Conservation (phyloP, 2,888 invertebrate genomes). For the Spicauda simplicius region DNA sequence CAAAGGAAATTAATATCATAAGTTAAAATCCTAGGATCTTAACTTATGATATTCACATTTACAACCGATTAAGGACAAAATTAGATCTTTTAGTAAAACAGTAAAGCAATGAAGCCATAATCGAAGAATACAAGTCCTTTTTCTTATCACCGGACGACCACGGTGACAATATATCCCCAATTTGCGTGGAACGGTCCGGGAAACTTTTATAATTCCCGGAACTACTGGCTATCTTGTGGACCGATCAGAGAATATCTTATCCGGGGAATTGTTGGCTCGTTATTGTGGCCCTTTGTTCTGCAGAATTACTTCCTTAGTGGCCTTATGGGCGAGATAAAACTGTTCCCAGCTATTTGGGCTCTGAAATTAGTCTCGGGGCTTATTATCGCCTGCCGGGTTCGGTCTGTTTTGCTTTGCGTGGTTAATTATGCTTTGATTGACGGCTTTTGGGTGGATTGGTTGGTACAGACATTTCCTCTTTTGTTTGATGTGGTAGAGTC, state of each 20-base stretch:
- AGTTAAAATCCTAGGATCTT: too few relatives aligned
- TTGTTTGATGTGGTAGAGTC: too few relatives aligned
- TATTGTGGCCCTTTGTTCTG: constrained; percentile 68
- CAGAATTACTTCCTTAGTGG: constrained; percentile 70
- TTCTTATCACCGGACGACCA: constrained; percentile 1
- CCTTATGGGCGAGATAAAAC: constrained; percentile 73
- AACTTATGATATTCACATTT: too few relatives aligned
- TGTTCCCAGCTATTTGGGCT: constrained; percentile 43
- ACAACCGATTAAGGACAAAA: too few relatives aligned
- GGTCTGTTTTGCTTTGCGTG: constrained; percentile 15
- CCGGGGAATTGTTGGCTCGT: constrained; percentile 55
- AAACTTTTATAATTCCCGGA: constrained; percentile 49
- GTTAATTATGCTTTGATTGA: neutral
- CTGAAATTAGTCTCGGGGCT: constrained; percentile 26
- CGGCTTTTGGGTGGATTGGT: neutral
- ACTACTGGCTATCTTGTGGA: constrained; percentile 52
- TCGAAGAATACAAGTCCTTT: neutral
- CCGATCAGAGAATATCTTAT: constrained; percentile 37
- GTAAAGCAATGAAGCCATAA: too few relatives aligned
- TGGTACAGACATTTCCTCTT: neutral
- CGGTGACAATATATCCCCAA: constrained; percentile 34
- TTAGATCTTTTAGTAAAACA: too few relatives aligned
- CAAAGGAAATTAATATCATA: too few relatives aligned
- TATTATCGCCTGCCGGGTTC: constrained; percentile 25
- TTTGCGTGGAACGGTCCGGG: constrained; percentile 26